These are phyloP conservation scores for Hydrotaea cyrtoneurina DNA, from an alignment of 2,888 invertebrate species.

Conservation along the genomic window DNA sequence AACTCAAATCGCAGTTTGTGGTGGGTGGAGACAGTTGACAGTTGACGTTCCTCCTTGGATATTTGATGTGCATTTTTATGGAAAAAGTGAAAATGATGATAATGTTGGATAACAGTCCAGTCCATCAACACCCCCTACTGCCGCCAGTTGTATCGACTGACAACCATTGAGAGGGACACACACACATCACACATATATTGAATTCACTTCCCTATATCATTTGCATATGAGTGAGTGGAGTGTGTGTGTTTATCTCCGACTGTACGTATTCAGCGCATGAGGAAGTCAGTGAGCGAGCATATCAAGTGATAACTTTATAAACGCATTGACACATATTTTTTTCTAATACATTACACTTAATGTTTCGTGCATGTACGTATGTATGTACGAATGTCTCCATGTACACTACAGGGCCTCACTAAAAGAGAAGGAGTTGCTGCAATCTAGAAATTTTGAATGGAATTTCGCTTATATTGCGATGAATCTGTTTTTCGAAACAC, in stretches of 20 bases:
- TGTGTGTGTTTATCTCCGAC: no score
- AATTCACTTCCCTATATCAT: constrained; percentile 15
- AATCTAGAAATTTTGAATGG: no score
- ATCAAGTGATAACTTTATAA: constrained; percentile 25
- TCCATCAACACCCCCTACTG: no score
- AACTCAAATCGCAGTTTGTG: constrained; percentile 1
- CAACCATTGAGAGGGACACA: background rate
- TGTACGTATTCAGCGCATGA: background rate
- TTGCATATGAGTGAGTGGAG: background rate
- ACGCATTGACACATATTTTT: constrained; percentile 36
- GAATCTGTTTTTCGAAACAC: no score
- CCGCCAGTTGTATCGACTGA: constrained; percentile 40
- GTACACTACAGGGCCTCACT: background rate
- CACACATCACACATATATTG: constrained; percentile 2
- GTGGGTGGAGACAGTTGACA: constrained; percentile 26
- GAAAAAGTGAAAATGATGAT: constrained; percentile 53
- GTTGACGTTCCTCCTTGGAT: constrained; percentile 20
- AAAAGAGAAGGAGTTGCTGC: no score
- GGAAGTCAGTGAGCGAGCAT: background rate
- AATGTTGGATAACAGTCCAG: constrained; percentile 36
- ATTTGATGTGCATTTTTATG: constrained; percentile 12
- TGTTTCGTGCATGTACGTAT: background rate
- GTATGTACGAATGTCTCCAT: background rate
- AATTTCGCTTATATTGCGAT: no score
- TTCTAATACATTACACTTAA: background rate